Evolutionary conservation across 2,888 invertebrate genomes (phyloP).

Genomic region (Magallana nippona): DNA sequence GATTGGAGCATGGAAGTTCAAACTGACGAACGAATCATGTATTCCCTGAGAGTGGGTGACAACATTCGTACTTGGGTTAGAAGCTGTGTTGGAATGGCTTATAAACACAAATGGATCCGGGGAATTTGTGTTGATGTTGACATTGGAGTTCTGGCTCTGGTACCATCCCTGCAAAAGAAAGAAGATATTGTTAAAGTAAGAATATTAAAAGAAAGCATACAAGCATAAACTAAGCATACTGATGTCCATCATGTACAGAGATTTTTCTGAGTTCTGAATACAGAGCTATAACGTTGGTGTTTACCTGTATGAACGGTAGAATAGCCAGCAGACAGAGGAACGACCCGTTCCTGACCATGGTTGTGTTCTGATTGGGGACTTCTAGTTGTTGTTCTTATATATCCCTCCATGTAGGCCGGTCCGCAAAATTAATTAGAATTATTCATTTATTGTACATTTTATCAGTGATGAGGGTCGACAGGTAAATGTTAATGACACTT

Average conservation of each 20-base stretch:
- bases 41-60: not conserved
- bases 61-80: not conserved
- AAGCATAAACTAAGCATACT: not conserved
- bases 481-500: not conserved
- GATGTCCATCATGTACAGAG: not conserved
- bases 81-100: conserved; percentile 1
- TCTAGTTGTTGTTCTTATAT: conserved; percentile 5
- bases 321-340: not conserved
- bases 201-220: no score
- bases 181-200: no score
- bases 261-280: not conserved
- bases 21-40: not conserved
- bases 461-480: conserved; percentile 9
- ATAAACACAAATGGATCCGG: conserved; percentile 8
- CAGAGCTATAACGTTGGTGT: not conserved
- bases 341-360: not conserved
- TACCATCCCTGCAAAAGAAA: not conserved
- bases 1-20: conserved; percentile 23
- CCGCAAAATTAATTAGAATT: not conserved
- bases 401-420: not conserved
- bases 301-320: conserved; percentile 9
- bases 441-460: conserved; percentile 24
- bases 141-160: not conserved
- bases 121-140: conserved; percentile 6
- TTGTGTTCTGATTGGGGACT: not conserved